Evolutionary conservation across 2,888 invertebrate species (phyloP).

Genomic region (Conomelus anceps): DNA sequence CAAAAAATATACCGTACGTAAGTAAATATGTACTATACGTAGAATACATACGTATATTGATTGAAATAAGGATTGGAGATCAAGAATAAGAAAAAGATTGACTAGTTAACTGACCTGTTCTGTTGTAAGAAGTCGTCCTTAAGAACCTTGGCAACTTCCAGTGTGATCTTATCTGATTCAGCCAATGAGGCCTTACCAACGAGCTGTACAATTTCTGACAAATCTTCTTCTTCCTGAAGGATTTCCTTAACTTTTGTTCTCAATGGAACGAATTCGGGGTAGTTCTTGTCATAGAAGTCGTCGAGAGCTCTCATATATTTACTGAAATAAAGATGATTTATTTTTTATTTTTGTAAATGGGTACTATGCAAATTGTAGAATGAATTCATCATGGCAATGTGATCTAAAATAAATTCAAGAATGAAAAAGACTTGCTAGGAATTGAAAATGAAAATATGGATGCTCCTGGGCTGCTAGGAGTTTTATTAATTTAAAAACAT

Average conservation of each 20-base stretch:
- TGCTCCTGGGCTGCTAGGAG: too few species aligned
- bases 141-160: slow-evolving; percentile 95
- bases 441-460: too few species aligned
- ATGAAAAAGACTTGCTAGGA: too few species aligned
- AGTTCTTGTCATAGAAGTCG: slow-evolving; percentile 99
- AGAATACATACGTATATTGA: too few species aligned
- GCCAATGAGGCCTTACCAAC: slow-evolving; percentile 99
- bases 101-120: slow-evolving; percentile 62
- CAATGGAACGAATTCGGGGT: slow-evolving; percentile 91
- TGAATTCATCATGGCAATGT: too few species aligned
- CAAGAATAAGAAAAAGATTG: not conserved
- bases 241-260: slow-evolving; percentile 95
- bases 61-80: too few species aligned
- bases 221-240: slow-evolving; percentile 96
- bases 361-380: too few species aligned
- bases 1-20: too few species aligned
- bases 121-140: slow-evolving; percentile 99
- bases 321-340: slow-evolving; percentile 45
- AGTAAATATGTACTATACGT: too few species aligned
- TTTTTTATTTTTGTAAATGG: too few species aligned
- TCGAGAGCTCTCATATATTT: slow-evolving; percentile 98
- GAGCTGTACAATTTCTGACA: slow-evolving; percentile 98
- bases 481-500: too few species aligned
- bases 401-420: too few species aligned
- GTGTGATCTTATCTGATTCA: slow-evolving; percentile 97